Evolutionary conservation across 2,113 vertebrate genomes (phyloP).

Genomic region (Grammomys surdaster): DNA sequence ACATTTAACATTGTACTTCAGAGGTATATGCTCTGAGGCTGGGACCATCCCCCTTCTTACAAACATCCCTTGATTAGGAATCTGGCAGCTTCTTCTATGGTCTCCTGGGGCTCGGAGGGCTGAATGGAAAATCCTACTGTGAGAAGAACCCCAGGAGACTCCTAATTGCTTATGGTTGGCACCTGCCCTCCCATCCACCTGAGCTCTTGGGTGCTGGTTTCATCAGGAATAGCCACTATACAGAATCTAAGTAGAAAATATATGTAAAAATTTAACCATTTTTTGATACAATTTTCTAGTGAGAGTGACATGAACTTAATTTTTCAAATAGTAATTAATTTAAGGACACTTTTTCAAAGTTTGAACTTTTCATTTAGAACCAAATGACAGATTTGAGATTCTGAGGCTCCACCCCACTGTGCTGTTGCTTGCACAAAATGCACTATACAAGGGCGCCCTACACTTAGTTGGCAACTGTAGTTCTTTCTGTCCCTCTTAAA

Average conservation of each 20-base stretch:
- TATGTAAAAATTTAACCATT: neutral
- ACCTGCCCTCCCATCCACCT: neutral
- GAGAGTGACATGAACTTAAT: neutral
- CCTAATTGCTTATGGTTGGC: neutral
- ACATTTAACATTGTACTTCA: neutral
- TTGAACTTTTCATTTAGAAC: slow-evolving; percentile 50
- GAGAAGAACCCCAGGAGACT: neutral
- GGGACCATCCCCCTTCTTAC: neutral
- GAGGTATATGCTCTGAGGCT: neutral
- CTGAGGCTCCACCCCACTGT: neutral
- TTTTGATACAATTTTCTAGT: neutral
- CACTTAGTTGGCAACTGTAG: neutral
- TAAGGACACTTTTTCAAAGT: neutral
- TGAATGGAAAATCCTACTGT: neutral
- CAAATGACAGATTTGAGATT: slow-evolving; percentile 43
- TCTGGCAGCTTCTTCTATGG: neutral
- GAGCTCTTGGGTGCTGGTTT: neutral
- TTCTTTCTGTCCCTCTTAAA: neutral
- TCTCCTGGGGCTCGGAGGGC: neutral
- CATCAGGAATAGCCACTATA: no score
- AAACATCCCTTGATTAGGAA: neutral
- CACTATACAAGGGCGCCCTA: neutral
- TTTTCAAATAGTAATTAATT: slow-evolving; percentile 50
- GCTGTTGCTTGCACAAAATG: neutral
- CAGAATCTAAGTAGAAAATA: neutral